These are phyloP conservation scores for Cirrhinus mrigala DNA, from an alignment of 2,797 vertebrate species.

Conservation along the genomic window DNA sequence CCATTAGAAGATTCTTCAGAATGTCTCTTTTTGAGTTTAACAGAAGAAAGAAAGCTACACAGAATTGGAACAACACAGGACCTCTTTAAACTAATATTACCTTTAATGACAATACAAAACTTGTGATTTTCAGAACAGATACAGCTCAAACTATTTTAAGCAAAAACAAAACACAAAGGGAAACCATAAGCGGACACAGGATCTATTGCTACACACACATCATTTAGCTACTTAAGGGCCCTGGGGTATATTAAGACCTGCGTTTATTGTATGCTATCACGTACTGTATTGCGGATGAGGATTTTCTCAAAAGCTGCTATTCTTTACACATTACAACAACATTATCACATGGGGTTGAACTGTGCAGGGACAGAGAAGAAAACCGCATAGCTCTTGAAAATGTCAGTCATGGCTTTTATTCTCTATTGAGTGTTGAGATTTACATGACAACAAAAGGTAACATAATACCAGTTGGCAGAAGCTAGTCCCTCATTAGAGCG, in stretches of 20 bases:
- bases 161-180: slow-evolving; percentile 23
- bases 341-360: slow-evolving; percentile 33
- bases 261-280: slow-evolving; percentile 6
- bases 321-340: slow-evolving; percentile 39
- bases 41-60: not conserved
- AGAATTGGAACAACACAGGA: not conserved
- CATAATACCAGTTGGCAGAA: slow-evolving; percentile 55
- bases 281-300: slow-evolving; percentile 7
- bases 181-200: not conserved
- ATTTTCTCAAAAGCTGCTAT: slow-evolving; percentile 45
- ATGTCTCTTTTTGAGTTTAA: not conserved
- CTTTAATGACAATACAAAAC: slow-evolving; percentile 3
- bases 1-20: too few species aligned
- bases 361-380: slow-evolving; percentile 48
- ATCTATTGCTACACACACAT: not conserved
- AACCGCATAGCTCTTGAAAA: slow-evolving; percentile 44
- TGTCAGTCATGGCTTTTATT: slow-evolving; percentile 53
- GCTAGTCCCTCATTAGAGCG: slow-evolving; percentile 53
- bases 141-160: not conserved
- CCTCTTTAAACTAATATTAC: not conserved
- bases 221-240: not conserved
- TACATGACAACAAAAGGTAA: slow-evolving; percentile 61
- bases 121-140: not conserved
- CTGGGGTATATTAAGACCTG: slow-evolving; percentile 17
- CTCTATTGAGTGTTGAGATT: slow-evolving; percentile 50